Conservation (phyloP, 2,797 vertebrate species). For the Poeciliopsis paucimaculata region DNA sequence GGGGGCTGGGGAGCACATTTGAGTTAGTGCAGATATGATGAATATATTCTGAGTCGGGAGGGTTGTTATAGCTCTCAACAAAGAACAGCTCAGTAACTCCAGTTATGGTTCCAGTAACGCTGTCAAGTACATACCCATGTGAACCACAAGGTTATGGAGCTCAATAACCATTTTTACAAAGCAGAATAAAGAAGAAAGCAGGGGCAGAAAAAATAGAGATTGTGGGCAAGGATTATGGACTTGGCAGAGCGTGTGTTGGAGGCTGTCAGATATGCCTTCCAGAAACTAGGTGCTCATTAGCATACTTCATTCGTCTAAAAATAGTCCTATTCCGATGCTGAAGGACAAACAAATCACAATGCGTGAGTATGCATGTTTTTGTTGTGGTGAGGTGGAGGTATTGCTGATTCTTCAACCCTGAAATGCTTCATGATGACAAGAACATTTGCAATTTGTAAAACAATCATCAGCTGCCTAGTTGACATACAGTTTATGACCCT, state of each 20-base stretch:
- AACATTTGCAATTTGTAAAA: conserved; percentile 41
- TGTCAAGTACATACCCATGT: conserved; percentile 19
- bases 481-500: conserved; percentile 65
- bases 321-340: conserved; percentile 73
- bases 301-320: conserved; percentile 77
- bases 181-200: conserved; percentile 13
- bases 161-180: conserved; percentile 27
- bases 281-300: conserved; percentile 77
- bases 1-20: background rate
- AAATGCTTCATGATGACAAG: conserved; percentile 42
- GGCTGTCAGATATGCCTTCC: conserved; percentile 74
- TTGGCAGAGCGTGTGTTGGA: conserved; percentile 63
- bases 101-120: conserved; percentile 6
- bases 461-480: conserved; percentile 46
- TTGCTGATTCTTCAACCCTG: conserved; percentile 51
- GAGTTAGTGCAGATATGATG: background rate
- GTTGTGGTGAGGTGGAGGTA: conserved; percentile 11
- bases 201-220: conserved; percentile 47
- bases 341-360: conserved; percentile 70
- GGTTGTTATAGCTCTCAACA: conserved; percentile 23
- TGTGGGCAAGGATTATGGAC: conserved; percentile 68
- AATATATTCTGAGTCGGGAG: background rate
- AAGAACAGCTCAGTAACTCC: conserved; percentile 20
- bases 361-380: conserved; percentile 25
- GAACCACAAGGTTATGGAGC: conserved; percentile 29